Evolutionary conservation across 2,113 vertebrate genomes (phyloP), one percentile per base, ranked within the genome.

Genomic region (Platanista minor): DNA sequence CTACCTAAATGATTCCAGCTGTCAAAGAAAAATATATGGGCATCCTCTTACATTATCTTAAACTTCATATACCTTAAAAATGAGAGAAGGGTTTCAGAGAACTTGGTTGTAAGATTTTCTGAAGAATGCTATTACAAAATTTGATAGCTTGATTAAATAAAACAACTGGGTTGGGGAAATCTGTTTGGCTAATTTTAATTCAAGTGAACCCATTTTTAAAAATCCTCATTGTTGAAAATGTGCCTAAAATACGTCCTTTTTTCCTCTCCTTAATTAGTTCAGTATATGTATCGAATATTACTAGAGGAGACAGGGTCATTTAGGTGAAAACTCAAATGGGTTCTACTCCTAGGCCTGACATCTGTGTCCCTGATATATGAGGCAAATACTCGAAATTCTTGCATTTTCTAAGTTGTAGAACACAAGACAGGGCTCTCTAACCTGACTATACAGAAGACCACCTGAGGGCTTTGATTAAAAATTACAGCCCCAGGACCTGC

Each of bases 1-100:
- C 41, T 96, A 90, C 61, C 46, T 94, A 95, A 97, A 97, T 59
- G 62, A 95, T 94, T 96, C n/a, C 62, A 90, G 64, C 64, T 94
- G 72, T 31, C 20, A 62, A 10, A 77, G 64, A 90, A 92, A 96
- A 90, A 97, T 90, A 96, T 78, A 94, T 41, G 39, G 29, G 25
- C 3, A 77, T 92, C 62, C 27, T 78, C 49, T 95, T 91, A 90
- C 4, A 89, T 81, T 83, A 77, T 91, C n/a, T 64, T 80, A 91
- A 69, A 57, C 43, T 6, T 80, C 59, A 31, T 54, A 29, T 49
- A 89, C 67, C 78, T 96, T 91, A 72, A 80, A 94, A 75, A 41
- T 4, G 21, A 72, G 59, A 80, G 33, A 36, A 61, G 10, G 39
- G 29, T 8, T 71, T 88, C 80, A 36, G 29, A 91, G 23, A 94